phyloP scores from a whole-genome alignment of 2,797 vertebrate genomes.

The Manis pentadactyla region DNA sequence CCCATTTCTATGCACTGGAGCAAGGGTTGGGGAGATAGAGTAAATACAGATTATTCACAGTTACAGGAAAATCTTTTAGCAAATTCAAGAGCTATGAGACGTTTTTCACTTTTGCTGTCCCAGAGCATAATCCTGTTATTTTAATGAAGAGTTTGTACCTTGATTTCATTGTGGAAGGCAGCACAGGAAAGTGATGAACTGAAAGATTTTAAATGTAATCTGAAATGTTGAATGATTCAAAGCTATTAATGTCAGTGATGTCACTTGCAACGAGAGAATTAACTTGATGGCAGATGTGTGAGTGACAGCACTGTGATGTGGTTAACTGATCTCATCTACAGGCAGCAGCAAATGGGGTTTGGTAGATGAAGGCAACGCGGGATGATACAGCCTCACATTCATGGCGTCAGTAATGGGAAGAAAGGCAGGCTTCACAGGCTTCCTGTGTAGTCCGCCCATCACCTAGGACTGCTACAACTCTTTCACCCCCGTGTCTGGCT shows the following conservation, averaged over 20 bases:
- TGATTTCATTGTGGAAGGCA: background rate
- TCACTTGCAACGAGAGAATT: background rate
- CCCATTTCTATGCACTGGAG: background rate
- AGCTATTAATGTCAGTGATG: background rate
- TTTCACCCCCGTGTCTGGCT: background rate
- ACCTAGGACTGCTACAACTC: too few species aligned
- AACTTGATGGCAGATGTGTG: background rate
- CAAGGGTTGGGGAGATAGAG: background rate
- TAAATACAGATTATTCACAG: background rate
- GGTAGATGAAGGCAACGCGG: background rate
- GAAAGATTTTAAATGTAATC: constrained; percentile 43
- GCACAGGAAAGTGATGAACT: background rate
- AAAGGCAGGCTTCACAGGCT: background rate
- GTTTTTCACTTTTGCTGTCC: background rate
- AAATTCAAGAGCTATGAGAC: background rate
- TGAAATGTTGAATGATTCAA: background rate
- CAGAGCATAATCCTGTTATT: background rate
- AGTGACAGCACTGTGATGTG: background rate
- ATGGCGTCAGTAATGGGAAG: background rate
- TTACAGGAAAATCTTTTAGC: background rate
- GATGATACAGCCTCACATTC: background rate
- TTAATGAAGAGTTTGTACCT: constrained; percentile 30
- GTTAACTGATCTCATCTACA: background rate
- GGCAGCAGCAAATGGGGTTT: background rate
- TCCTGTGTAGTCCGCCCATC: too few species aligned